phyloP scores from a whole-genome alignment of 1,140 invertebrate genomes.

The Drosophila orosa region DNA sequence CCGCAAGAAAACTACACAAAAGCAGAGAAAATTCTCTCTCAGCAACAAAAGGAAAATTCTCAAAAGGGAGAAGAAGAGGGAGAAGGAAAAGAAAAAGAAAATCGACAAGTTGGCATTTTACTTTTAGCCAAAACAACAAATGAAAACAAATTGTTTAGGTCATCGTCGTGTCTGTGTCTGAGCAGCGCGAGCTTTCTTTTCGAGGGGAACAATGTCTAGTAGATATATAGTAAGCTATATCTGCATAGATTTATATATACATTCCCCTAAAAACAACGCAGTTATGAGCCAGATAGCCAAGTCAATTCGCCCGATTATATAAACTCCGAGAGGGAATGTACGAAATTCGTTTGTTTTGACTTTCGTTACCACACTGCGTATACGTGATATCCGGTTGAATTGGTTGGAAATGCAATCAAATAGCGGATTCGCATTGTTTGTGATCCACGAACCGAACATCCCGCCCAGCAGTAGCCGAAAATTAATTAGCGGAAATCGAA shows the following conservation, averaged over 20 bases:
- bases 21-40: conserved; percentile 21
- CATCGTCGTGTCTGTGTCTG: conserved; percentile 51
- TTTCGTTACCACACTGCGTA: conserved; percentile 29
- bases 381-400: conserved; percentile 43
- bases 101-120: conserved; percentile 77
- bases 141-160: conserved; percentile 78
- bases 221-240: conserved; percentile 23
- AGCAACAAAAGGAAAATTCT: conserved; percentile 3
- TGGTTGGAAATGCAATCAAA: conserved; percentile 35
- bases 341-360: conserved; percentile 14
- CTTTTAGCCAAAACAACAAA: conserved; percentile 72
- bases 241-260: conserved; percentile 13
- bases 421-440: conserved; percentile 16
- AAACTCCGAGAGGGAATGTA: conserved; percentile 6
- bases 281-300: conserved; percentile 33
- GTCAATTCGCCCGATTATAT: conserved; percentile 33
- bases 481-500: conserved; percentile 31
- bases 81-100: conserved; percentile 43
- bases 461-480: background rate
- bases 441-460: conserved; percentile 4
- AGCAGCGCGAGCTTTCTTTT: conserved; percentile 12
- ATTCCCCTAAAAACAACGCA: conserved; percentile 29
- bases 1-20: conserved; percentile 11
- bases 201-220: conserved; percentile 9
- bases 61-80: background rate